Percentiles rank a stretch among this genome's conserved stretches.
Evolutionary conservation across 1,140 invertebrate genomes (phyloP).

Genomic region (Pteromalus puparum): DNA sequence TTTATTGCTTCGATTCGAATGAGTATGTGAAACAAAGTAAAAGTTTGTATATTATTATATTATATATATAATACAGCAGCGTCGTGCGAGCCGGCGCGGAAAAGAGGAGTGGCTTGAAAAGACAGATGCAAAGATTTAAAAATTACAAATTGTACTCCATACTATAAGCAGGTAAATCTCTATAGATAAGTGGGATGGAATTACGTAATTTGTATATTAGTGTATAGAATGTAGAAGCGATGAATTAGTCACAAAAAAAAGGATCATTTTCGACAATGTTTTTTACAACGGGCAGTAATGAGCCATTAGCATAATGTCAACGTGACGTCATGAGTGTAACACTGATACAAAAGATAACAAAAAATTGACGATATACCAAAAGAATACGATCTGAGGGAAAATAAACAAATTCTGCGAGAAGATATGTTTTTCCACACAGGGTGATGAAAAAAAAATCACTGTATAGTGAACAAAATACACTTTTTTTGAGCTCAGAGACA

Average conservation of each 20-base stretch:
- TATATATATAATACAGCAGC: background rate
- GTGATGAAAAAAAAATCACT: conserved; percentile 50
- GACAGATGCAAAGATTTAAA: conserved; percentile 54
- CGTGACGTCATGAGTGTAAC: conserved; percentile 62
- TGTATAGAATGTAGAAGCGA: conserved; percentile 75
- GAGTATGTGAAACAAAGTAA: background rate
- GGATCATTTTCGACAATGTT: conserved; percentile 75
- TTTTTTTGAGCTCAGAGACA: conserved; percentile 43
- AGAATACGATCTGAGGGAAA: conserved; percentile 53
- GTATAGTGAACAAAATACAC: conserved; percentile 44
- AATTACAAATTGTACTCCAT: conserved; percentile 66
- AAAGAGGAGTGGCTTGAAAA: conserved; percentile 41
- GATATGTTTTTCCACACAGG: conserved; percentile 57
- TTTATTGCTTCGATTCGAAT: background rate
- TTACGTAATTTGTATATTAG: conserved; percentile 76
- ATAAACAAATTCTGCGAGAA: conserved; percentile 37
- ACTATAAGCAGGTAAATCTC: conserved; percentile 62
- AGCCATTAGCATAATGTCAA: conserved; percentile 63
- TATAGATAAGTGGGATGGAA: conserved; percentile 72
- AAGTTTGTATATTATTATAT: background rate
- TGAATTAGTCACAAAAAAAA: conserved; percentile 72
- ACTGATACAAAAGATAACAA: conserved; percentile 59
- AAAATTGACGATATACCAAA: conserved; percentile 52
- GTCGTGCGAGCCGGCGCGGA: conserved; percentile 63
- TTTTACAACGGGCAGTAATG: conserved; percentile 74